A percentile compares a stretch with the other conserved stretches of the same genome.
Conservation (phyloP, 2,888 invertebrate genomes). For the Oscheius sp. region DNA sequence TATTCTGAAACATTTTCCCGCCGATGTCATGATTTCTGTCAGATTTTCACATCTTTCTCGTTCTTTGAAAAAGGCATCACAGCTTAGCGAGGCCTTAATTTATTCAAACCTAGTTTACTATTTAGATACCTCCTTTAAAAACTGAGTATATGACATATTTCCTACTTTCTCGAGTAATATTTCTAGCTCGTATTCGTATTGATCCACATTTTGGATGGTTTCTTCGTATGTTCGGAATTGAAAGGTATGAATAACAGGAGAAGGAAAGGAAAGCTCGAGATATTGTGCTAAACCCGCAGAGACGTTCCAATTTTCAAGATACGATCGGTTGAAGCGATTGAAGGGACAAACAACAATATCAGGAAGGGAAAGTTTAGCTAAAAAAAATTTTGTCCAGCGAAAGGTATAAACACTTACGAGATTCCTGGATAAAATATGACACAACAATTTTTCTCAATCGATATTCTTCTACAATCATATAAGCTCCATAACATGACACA, state of each 20-base stretch:
- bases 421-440: slow-evolving; percentile 60
- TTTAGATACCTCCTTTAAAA: slow-evolving; percentile 42
- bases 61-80: slow-evolving; percentile 56
- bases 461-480: slow-evolving; percentile 50
- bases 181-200: slow-evolving; percentile 45
- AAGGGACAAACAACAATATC: slow-evolving; percentile 69
- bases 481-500: slow-evolving; percentile 50
- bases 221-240: slow-evolving; percentile 40
- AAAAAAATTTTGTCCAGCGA: background rate
- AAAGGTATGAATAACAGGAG: slow-evolving; percentile 46
- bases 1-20: slow-evolving; percentile 64
- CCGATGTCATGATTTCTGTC: slow-evolving; percentile 58
- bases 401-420: slow-evolving; percentile 24
- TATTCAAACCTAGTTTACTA: background rate
- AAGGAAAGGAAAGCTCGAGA: slow-evolving; percentile 62
- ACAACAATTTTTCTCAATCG: slow-evolving; percentile 51
- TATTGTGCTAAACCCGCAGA: slow-evolving; percentile 61
- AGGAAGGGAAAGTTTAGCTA: slow-evolving; percentile 44
- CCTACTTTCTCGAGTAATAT: slow-evolving; percentile 38
- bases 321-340: slow-evolving; percentile 64
- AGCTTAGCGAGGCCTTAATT: slow-evolving; percentile 45
- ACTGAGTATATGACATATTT: slow-evolving; percentile 55
- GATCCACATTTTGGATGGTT: slow-evolving; percentile 42
- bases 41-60: slow-evolving; percentile 45
- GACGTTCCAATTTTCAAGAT: slow-evolving; percentile 55